Conservation (phyloP, 2,888 invertebrate species). For the Anorthoa munda region DNA sequence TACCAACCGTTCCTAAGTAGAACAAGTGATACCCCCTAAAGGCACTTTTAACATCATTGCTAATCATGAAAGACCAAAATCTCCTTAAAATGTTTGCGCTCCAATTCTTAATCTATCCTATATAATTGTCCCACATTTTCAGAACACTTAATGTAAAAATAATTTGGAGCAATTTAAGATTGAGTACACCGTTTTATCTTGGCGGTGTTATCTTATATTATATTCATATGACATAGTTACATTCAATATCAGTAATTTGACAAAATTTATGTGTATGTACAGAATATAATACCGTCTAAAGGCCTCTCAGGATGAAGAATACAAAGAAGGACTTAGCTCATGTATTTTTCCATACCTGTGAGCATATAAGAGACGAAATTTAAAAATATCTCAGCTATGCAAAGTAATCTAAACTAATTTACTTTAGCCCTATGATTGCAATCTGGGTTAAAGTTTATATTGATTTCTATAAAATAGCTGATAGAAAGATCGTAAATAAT, state of each 20-base stretch:
- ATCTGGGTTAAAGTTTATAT: too few relatives aligned
- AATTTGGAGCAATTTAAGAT: slow-evolving; percentile 27
- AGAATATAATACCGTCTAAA: too few relatives aligned
- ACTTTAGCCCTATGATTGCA: too few relatives aligned
- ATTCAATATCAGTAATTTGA: background rate
- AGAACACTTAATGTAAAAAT: background rate
- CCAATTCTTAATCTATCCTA: slow-evolving; percentile 6
- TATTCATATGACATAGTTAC: too few relatives aligned
- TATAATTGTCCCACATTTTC: slow-evolving; percentile 5
- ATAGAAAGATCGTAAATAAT: background rate
- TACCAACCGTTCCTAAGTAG: too few relatives aligned
- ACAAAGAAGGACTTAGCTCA: too few relatives aligned
- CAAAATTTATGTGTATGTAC: background rate
- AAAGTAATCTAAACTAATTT: too few relatives aligned
- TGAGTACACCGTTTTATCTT: background rate
- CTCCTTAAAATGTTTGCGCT: background rate
- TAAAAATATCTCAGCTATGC: too few relatives aligned
- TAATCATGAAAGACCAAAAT: background rate
- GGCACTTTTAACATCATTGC: background rate
- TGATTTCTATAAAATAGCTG: background rate
- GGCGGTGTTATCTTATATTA: background rate
- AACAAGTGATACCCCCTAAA: too few relatives aligned
- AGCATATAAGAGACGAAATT: too few relatives aligned
- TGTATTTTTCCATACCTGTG: too few relatives aligned
- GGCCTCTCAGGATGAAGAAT: too few relatives aligned